Percentiles rank a stretch among this genome's conserved stretches.
phyloP scores from a whole-genome alignment of 2,113 vertebrate species.

The Cyprinodon variegatus region DNA sequence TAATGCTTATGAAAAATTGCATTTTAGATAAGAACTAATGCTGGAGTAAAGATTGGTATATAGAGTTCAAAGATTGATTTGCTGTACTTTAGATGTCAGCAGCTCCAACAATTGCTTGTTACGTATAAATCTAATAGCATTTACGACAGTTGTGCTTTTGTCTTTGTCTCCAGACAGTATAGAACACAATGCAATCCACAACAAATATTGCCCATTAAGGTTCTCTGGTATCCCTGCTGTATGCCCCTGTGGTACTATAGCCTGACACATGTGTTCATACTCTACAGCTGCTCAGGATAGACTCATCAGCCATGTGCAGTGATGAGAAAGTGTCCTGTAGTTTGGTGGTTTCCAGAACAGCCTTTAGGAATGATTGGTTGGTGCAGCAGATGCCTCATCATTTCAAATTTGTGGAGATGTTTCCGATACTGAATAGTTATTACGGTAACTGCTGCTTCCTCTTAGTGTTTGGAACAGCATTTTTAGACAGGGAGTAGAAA shows the following conservation, averaged over 20 bases:
- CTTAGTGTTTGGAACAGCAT: not conserved
- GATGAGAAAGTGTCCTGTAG: constrained; percentile 39
- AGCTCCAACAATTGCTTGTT: not conserved
- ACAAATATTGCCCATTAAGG: constrained; percentile 12
- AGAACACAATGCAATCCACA: not conserved
- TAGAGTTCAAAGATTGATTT: not conserved
- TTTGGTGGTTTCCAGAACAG: constrained; percentile 32
- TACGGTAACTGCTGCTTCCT: constrained; percentile 39
- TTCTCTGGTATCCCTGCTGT: not conserved
- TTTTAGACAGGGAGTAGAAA: constrained; percentile 9
- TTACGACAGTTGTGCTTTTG: not conserved
- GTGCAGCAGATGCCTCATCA: constrained; percentile 49
- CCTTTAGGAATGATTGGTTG: constrained; percentile 53
- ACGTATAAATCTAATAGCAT: not conserved
- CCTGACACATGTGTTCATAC: constrained; percentile 1
- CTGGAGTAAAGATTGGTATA: not conserved
- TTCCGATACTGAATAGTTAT: constrained; percentile 7
- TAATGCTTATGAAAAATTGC: not conserved
- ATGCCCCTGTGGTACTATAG: constrained; percentile 14
- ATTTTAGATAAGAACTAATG: not conserved
- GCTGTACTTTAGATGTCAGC: not conserved
- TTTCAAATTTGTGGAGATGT: constrained; percentile 10
- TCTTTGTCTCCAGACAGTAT: not conserved
- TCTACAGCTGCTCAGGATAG: constrained; percentile 23
- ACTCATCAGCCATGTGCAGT: constrained; percentile 11